Conservation (phyloP, 2,113 vertebrate species). For the Nibea albiflora region DNA sequence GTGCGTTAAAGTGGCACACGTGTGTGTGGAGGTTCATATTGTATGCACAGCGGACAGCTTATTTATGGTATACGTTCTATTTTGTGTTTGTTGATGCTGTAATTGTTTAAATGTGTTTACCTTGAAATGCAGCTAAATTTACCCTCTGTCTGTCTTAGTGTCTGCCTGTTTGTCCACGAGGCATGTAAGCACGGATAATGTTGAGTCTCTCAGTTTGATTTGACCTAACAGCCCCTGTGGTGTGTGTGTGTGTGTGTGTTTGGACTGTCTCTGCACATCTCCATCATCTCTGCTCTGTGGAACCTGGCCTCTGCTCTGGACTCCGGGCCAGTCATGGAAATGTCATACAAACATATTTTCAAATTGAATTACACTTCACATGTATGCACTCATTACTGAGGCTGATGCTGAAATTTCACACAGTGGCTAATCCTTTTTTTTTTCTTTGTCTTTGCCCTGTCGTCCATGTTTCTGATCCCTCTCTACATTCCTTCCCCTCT, state of each 20-base stretch:
- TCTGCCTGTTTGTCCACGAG: slow-evolving; percentile 44
- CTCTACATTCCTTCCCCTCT: background rate
- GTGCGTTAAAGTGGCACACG: background rate
- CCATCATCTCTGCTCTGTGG: slow-evolving; percentile 59
- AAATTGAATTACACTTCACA: background rate
- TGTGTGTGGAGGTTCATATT: background rate
- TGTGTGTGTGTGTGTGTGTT: background rate
- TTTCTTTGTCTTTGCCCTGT: background rate
- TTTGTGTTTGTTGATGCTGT: slow-evolving; percentile 5
- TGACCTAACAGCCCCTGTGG: slow-evolving; percentile 8
- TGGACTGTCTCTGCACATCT: slow-evolving; percentile 65
- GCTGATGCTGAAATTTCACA: slow-evolving; percentile 14
- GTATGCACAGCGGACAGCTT: background rate
- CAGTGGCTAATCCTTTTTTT: slow-evolving; percentile 29
- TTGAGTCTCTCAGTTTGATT: slow-evolving; percentile 41
- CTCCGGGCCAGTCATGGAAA: slow-evolving; percentile 29
- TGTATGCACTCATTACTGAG: background rate
- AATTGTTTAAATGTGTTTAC: too few relatives aligned
- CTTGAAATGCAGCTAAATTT: slow-evolving; percentile 27
- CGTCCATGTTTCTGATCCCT: background rate
- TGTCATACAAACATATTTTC: slow-evolving; percentile 18
- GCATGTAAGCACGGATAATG: slow-evolving; percentile 43
- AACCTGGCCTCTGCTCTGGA: slow-evolving; percentile 37
- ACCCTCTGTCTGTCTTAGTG: slow-evolving; percentile 1
- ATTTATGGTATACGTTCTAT: background rate